Evolutionary conservation across 1,140 invertebrate genomes (phyloP), one percentile per base, ranked within the genome.

Genomic region (Carposina sasakii): DNA sequence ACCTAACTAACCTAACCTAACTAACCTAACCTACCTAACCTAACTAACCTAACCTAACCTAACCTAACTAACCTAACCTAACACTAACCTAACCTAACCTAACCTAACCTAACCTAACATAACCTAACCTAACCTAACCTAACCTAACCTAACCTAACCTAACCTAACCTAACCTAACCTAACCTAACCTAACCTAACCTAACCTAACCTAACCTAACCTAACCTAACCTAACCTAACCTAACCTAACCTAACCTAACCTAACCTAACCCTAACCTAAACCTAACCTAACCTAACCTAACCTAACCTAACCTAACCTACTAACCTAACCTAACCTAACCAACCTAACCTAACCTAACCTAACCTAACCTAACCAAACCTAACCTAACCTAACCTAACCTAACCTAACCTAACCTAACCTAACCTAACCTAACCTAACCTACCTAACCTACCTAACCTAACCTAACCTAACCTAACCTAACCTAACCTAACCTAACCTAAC

Each of bases 81-180:
- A 63, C 60, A 26, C 60, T 53, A 58, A 63, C 60, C 60, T 57
- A 61, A 61, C 59, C 59, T 52, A 57, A 61, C 59, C 54, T 47
- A 56, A 60, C 59, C 59, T 55, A 57, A 62, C 54, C 55, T 53
- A 62, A 62, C 59, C 55, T 53, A 55, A 62, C 55, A 54, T 57
- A 62, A 62, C 54, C 59, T 52, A 57, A 60, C 53, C 58, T 51
- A 60, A 53, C 54, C 51, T 51, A 54, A 54, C 54, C 59, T 52
- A 58, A 55, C 54, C 54, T 45, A 57, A 60, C 58, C 54, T 48
- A 61, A 57, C 59, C 54, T 48, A 54, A 57, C 54, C 51, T 52
- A 57, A 57, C 47, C 54, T 46, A 52, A 61, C 52, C 57, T 54
- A 59, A 49, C 46, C 55, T 44, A 47, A 53, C 50, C 55, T 50